These are phyloP conservation scores for Tamandua tetradactyla DNA, from an alignment of 2,797 vertebrate species.

Conservation along the genomic window DNA sequence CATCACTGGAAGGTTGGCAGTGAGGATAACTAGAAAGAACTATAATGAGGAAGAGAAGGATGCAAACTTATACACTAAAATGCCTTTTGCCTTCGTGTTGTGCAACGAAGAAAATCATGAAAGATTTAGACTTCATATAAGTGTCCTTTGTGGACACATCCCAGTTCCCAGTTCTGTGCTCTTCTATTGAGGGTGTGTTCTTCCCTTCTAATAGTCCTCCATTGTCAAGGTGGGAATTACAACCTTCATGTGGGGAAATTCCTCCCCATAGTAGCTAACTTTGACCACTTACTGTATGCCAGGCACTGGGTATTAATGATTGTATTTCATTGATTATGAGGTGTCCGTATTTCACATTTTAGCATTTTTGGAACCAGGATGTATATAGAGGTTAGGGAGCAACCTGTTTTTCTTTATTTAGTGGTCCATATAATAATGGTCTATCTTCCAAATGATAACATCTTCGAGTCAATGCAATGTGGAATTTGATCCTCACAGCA, in stretches of 20 bases:
- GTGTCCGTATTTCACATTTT: background rate
- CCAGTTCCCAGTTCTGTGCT: background rate
- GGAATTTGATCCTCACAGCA: background rate
- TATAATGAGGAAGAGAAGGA: background rate
- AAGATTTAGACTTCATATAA: background rate
- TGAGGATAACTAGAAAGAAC: background rate
- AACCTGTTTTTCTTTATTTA: background rate
- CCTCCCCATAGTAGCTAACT: background rate
- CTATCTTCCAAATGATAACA: background rate
- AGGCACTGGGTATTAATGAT: background rate
- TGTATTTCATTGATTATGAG: background rate
- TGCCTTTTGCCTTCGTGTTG: background rate
- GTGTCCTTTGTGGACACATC: background rate
- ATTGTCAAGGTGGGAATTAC: background rate
- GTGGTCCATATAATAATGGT: background rate
- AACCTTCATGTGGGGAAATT: background rate
- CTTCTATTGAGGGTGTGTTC: background rate
- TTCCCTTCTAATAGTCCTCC: constrained; percentile 4
- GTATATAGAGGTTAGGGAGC: background rate
- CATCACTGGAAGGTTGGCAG: background rate
- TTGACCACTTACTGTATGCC: background rate
- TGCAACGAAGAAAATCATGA: background rate
- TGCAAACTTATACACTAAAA: background rate
- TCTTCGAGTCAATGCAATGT: background rate
- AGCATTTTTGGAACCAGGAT: background rate